A percentile compares a stretch with the other conserved stretches of the same genome.
These are phyloP conservation scores for Cinclus mexicanus DNA, from an alignment of 2,113 vertebrate species.

Conservation along the genomic window DNA sequence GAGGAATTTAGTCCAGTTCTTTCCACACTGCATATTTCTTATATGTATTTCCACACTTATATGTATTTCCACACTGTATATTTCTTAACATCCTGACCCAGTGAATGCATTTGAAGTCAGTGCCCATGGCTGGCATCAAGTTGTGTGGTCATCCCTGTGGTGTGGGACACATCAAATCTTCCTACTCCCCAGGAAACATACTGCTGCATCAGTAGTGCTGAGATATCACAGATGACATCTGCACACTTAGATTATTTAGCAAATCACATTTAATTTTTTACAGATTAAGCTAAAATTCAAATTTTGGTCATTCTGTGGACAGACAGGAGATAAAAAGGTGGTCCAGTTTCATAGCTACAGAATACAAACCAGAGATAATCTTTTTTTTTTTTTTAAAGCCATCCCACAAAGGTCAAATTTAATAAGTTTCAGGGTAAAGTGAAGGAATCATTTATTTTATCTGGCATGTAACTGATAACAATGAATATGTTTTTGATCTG, in stretches of 20 bases:
- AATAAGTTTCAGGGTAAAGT: background rate
- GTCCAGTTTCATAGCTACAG: background rate
- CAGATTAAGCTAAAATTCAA: background rate
- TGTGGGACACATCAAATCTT: background rate
- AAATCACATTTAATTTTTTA: background rate
- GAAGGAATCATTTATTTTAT: constrained; percentile 27
- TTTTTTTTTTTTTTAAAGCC: background rate
- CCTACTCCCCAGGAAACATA: background rate
- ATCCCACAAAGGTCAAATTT: background rate
- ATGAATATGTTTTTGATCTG: background rate
- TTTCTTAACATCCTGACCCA: background rate
- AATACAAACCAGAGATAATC: background rate
- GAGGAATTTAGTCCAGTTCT: background rate
- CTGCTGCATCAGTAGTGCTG: background rate
- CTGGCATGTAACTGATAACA: background rate
- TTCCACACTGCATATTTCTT: background rate
- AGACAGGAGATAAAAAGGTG: background rate
- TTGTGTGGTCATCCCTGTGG: background rate
- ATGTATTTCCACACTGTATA: no score
- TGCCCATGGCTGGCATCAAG: background rate
- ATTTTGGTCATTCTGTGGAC: background rate
- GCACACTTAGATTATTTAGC: background rate
- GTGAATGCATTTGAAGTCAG: background rate
- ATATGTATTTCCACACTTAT: no score
- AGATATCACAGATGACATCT: background rate